Base-by-base conservation (phyloP, 2,113 vertebrate species). In the Girardinichthys multiradiatus region DNA sequence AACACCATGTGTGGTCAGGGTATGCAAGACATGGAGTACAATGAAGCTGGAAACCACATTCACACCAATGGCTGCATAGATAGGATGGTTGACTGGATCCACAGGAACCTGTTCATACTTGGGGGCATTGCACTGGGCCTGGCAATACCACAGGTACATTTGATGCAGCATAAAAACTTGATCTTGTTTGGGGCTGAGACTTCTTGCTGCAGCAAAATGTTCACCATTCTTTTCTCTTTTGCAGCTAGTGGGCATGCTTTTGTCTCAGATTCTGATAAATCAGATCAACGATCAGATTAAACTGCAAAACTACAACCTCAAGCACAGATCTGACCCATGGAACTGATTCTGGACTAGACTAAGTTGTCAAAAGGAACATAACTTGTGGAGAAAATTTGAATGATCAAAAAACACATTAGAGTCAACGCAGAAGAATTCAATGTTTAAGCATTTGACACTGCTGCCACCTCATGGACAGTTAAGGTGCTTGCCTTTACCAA, bases 1-100 rank as follows among this genome's bases (percentile, higher is more conserved):
- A 99, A 99, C 90, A 99, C 97, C 69, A 96, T 97, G 98, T 99
- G 98, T 61, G 98, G 98, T 24, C 94, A 94, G 21, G 92, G 91
- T 3, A 94, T 96, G 94, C 98, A 99, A 87, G 68, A 83, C 0
- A 54, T 91, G 17, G 64, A 93, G 57, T 95, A 93, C 80, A 4
- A 80, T 13, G 72, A 92, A 57, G 97, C 96, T 13, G 87, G 90
- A 5, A 72, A 90, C 5, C 85, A 94, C 87, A 96, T 99, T 90
- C 68, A 98, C 89, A 96, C 96, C 68, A 94, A 94, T 0, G 98
- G 98, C 91, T 99, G 98, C 92, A 97, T 98, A 7, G 97, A 98
- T 93, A 96, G 91, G 73, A 76, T 99, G 77, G 96, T 96, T 64
- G 94, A 97, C 92, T 98, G 96, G 97, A 94, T 96, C 87, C 97